These are phyloP conservation scores for Isurus oxyrinchus DNA, from an alignment of 2,113 vertebrate species.

Conservation along the genomic window DNA sequence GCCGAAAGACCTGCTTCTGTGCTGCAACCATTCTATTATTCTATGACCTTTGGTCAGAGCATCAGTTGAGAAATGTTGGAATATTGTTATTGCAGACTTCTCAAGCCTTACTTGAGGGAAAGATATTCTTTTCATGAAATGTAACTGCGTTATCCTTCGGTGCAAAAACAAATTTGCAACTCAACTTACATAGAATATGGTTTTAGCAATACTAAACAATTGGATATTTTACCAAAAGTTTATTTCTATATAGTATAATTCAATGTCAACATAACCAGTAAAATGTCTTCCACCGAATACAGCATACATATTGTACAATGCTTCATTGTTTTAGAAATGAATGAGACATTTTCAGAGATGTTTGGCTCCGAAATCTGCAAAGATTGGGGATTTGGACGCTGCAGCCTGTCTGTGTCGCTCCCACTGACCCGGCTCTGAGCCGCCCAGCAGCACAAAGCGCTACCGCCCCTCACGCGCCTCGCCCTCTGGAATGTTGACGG, in stretches of 20 bases:
- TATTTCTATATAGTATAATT: not conserved
- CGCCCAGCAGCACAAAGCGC: not conserved
- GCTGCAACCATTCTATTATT: too few relatives aligned
- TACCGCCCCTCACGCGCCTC: constrained; percentile 18
- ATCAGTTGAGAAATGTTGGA: not conserved
- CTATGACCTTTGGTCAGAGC: too few relatives aligned
- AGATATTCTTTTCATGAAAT: not conserved
- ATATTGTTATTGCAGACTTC: not conserved
- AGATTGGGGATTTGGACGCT: not conserved
- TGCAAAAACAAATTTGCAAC: not conserved
- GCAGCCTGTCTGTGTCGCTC: not conserved
- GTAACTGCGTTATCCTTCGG: not conserved
- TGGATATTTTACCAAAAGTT: not conserved
- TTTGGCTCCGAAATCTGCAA: not conserved
- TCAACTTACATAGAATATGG: not conserved
- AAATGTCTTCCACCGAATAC: not conserved
- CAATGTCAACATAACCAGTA: too few relatives aligned
- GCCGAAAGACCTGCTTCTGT: not conserved
- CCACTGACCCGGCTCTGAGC: not conserved
- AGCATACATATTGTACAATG: not conserved
- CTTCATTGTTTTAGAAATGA: not conserved
- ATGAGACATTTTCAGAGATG: not conserved
- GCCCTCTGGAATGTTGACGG: constrained; percentile 22
- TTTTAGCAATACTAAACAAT: not conserved
- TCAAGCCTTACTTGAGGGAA: not conserved